Conservation (phyloP, 53 echinoderm and acorn worm species). For the Arbacia lixula region DNA sequence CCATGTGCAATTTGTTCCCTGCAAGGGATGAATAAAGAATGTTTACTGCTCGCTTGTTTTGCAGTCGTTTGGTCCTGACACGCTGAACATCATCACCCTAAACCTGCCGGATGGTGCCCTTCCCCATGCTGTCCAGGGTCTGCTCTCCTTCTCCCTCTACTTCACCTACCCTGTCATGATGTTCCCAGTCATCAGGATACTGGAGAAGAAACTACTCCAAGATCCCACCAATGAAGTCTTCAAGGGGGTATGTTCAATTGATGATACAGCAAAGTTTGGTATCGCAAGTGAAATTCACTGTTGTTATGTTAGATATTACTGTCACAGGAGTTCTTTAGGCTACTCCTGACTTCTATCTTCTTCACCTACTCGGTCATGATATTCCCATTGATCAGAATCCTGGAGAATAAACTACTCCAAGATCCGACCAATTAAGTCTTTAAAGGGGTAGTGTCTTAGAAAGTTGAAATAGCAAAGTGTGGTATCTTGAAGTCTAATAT, state of each 20-base stretch:
- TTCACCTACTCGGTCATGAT: conserved; percentile 93
- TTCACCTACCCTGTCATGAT: conserved; percentile 98
- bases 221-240: conserved; percentile 61
- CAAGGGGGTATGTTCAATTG: conserved; percentile 66
- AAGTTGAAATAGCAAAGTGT: no score
- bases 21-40: no score
- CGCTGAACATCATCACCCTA: conserved; percentile 90
- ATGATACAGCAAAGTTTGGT: no score
- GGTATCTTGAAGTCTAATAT: no score
- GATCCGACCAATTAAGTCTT: conserved; percentile 50
- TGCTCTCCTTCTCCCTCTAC: conserved; percentile 95
- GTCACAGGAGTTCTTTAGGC: no score
- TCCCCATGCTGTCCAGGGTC: conserved; percentile 82
- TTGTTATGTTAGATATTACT: no score
- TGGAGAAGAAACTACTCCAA: conserved; percentile 72
- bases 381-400: conserved; percentile 79
- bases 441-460: conserved; percentile 63
- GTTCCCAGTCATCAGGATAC: conserved; percentile 90
- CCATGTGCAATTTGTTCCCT: no score
- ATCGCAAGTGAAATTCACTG: no score
- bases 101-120: conserved; percentile 87
- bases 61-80: conserved; percentile 91
- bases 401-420: conserved; percentile 67
- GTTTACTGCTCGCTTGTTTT: no score
- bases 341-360: no score